These are phyloP conservation scores for Lepus oiostolus DNA, from an alignment of 2,797 vertebrate species.

Conservation along the genomic window DNA sequence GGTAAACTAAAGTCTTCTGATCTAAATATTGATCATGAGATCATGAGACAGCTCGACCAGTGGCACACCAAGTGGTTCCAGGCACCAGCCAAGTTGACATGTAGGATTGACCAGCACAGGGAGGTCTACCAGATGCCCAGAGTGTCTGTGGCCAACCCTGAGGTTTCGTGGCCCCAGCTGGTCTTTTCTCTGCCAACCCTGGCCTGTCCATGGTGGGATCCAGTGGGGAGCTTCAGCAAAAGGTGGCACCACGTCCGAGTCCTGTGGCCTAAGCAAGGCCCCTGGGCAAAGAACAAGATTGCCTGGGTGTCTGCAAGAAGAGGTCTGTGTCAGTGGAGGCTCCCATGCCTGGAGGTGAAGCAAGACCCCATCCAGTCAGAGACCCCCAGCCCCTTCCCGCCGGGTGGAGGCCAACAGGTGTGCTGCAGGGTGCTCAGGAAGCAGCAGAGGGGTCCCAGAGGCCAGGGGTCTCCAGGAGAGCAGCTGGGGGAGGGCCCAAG, in stretches of 20 bases:
- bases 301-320: neutral
- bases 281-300: neutral
- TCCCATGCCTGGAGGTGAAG: neutral
- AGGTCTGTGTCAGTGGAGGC: too few species aligned
- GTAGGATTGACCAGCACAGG: neutral
- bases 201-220: too few species aligned
- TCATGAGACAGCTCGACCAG: neutral
- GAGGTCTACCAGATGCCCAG: too few species aligned
- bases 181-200: neutral
- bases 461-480: neutral
- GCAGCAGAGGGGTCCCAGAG: neutral
- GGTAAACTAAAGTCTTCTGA: neutral
- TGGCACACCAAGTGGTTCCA: neutral
- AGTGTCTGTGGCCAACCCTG: fast-evolving
- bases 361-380: neutral
- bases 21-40: neutral
- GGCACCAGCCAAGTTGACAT: neutral
- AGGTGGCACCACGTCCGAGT: neutral
- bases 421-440: neutral
- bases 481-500: neutral
- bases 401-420: neutral
- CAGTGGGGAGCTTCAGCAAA: neutral
- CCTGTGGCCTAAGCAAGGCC: neutral
- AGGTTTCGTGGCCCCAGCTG: neutral
- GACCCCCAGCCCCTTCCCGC: neutral